Evolutionary conservation across 2,888 invertebrate species (phyloP).

Genomic region (Psylliodes chrysocephalus): DNA sequence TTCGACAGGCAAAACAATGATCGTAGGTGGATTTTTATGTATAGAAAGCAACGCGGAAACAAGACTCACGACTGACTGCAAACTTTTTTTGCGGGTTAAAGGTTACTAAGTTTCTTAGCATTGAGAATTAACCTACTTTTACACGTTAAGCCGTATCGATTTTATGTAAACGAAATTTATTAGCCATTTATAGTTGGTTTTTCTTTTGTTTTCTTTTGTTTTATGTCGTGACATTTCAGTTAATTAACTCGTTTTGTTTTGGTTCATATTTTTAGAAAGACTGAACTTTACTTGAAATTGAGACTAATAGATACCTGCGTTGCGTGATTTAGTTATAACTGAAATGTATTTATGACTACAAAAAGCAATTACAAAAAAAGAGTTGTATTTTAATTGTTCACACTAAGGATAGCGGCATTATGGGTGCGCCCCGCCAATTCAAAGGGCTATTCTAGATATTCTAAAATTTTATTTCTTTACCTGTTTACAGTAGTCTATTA

Average conservation of each 20-base stretch:
- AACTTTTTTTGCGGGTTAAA: conserved; percentile 26
- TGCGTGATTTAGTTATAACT: too few relatives aligned
- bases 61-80: conserved; percentile 27
- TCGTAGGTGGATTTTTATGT: conserved; percentile 31
- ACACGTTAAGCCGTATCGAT: conserved; percentile 33
- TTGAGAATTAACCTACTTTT: conserved; percentile 43
- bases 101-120: conserved; percentile 35
- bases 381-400: too few relatives aligned
- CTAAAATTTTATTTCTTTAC: too few relatives aligned
- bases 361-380: too few relatives aligned
- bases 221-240: conserved; percentile 27
- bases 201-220: conserved; percentile 14
- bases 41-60: conserved; percentile 34
- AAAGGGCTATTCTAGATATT: too few relatives aligned
- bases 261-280: conserved; percentile 19
- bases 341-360: too few relatives aligned
- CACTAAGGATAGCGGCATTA: too few relatives aligned
- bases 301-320: background rate
- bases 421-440: too few relatives aligned
- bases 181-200: conserved; percentile 20
- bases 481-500: too few relatives aligned
- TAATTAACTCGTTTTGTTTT: conserved; percentile 20
- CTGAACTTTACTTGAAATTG: background rate
- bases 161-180: conserved; percentile 29
- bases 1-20: conserved; percentile 3